phyloP scores from a whole-genome alignment of 2,113 vertebrate species.

The Suncus etruscus region DNA sequence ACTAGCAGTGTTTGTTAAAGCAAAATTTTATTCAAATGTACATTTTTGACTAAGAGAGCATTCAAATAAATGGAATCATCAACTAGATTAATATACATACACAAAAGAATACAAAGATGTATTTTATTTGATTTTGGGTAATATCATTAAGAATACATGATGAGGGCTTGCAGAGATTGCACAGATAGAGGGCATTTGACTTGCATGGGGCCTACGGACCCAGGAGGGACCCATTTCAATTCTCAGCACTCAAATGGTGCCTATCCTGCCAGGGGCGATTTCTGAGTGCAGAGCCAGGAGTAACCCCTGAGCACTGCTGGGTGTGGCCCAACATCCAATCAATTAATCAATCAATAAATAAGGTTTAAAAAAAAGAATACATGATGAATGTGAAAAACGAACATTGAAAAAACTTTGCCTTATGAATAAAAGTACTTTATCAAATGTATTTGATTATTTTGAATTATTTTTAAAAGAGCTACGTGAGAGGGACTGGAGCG shows the following conservation, averaged over 20 bases:
- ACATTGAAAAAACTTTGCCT: background rate
- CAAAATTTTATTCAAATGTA: background rate
- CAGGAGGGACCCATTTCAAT: too few species aligned
- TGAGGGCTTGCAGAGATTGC: background rate
- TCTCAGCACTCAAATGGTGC: too few species aligned
- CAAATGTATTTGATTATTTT: background rate
- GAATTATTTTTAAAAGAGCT: background rate
- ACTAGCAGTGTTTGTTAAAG: background rate
- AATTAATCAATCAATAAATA: too few species aligned
- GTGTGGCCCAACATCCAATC: too few species aligned
- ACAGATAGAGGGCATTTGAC: too few species aligned
- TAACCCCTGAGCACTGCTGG: too few species aligned
- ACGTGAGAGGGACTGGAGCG: too few species aligned
- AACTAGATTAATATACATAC: background rate
- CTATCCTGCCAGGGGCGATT: too few species aligned
- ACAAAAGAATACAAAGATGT: background rate
- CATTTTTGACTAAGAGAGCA: background rate
- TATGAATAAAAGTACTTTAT: background rate
- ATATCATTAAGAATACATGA: background rate
- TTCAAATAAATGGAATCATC: slow-evolving; percentile 33
- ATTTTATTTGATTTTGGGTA: background rate
- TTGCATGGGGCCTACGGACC: too few species aligned
- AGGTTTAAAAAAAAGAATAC: background rate
- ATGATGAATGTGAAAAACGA: background rate
- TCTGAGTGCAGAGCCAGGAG: too few species aligned